Evolutionary conservation across 2,888 invertebrate species (phyloP), one percentile per base, ranked within the genome.

Genomic region (Archips xylosteana): DNA sequence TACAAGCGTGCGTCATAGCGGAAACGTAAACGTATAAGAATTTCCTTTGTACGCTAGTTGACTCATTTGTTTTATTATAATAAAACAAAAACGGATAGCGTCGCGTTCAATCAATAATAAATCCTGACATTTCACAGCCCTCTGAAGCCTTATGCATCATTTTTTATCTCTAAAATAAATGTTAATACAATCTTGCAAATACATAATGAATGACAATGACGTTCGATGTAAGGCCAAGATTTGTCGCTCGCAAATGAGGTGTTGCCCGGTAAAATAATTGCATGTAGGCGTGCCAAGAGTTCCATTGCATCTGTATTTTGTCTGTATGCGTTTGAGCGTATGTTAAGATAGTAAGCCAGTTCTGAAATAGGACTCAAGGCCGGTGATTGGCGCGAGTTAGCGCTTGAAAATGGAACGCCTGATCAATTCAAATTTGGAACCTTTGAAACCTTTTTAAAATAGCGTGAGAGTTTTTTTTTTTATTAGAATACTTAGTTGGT

Each of bases 351-450:
- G 70, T 70, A 65, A 74, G 70, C 70, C 74, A 51, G 74, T 65
- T 74, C 76, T 74, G 74, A 74, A 76, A 74, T 69, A 72, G 74
- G 67, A 57, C 66, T 70, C 74, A 76, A 76, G 76, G 76, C 76
- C 76, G 51, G 74, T 54, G 74, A 74, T 74, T 74, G 74, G 69
- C 59, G 59, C 66, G 71, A 67, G 68, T 57, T 64, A 69, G 61
- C 71, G 39, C 62, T 73, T 69, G 49, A n/a, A 73, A 73, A 70
- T 65, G 69, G 65, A 65, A 70, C 73, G 59, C 57, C 39, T 51
- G 57, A 32, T 66, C 54, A 60, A 65, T 73, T 73, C 45, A 32
- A 69, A 74, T 74, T 70, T 70, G 64, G 69, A 65, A 59, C 57
- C 34, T 59, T 12, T 10, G 8, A 15, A 36, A 23, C 23, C 2